Conservation (phyloP, 2,888 invertebrate genomes). For the Coleophora deauratella region DNA sequence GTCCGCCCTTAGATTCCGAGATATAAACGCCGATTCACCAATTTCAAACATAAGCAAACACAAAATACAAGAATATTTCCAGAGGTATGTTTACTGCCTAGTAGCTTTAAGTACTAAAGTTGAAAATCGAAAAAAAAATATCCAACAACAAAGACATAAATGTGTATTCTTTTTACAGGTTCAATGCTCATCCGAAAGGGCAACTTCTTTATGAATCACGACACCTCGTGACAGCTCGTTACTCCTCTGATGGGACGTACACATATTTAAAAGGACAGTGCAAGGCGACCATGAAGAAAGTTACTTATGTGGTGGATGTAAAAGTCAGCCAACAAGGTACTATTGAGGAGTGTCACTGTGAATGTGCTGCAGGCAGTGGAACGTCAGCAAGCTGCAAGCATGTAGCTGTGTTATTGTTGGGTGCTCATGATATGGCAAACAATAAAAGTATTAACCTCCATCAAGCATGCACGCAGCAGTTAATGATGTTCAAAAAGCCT, state of each 20-base stretch:
- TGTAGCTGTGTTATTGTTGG: slow-evolving; percentile 1
- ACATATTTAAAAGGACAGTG: not conserved
- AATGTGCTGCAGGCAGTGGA: slow-evolving; percentile 5
- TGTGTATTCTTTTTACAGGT: too few relatives aligned
- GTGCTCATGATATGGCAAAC: not conserved
- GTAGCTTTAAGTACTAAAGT: too few relatives aligned
- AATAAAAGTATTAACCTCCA: not conserved
- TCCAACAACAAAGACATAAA: too few relatives aligned
- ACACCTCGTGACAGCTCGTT: not conserved
- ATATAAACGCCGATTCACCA: too few relatives aligned
- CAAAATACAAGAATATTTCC: too few relatives aligned
- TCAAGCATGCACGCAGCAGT: not conserved
- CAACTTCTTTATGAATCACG: not conserved
- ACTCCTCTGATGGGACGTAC: not conserved
- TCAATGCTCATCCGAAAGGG: not conserved
- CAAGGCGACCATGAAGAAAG: not conserved
- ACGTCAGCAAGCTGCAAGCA: slow-evolving; percentile 2
- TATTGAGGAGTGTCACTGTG: not conserved
- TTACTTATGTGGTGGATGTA: not conserved
- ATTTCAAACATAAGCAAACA: too few relatives aligned
- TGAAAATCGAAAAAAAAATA: too few relatives aligned
- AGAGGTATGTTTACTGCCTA: too few relatives aligned
- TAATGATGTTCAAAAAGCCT: too few relatives aligned
- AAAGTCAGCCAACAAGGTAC: not conserved
- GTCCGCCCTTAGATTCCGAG: too few relatives aligned